These are phyloP conservation scores for Muscicapa comitata DNA, from an alignment of 2,797 vertebrate genomes.

Conservation along the genomic window DNA sequence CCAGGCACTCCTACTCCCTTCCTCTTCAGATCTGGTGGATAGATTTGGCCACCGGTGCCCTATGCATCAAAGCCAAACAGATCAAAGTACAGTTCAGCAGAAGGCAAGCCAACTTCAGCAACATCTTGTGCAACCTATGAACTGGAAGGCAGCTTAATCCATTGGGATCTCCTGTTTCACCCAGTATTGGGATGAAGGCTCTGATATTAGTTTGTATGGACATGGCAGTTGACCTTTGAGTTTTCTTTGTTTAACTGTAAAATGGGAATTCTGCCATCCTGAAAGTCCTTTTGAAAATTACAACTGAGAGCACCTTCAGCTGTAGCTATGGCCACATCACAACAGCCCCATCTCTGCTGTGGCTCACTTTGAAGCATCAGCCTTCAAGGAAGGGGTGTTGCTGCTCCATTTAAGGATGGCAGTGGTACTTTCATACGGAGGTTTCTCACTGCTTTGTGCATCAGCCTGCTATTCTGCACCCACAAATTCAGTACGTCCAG, in stretches of 20 bases:
- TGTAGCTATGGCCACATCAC: background rate
- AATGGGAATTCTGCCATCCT: background rate
- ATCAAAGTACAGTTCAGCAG: background rate
- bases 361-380: background rate
- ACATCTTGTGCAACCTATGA: background rate
- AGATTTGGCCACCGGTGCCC: background rate
- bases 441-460: background rate
- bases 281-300: background rate
- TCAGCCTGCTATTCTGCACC: background rate
- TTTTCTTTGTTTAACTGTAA: background rate
- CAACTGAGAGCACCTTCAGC: background rate
- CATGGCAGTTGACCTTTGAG: rapidly evolving
- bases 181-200: background rate
- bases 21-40: background rate
- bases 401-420: background rate
- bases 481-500: background rate
- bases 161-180: background rate
- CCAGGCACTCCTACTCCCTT: background rate
- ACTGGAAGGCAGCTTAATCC: background rate
- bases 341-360: rapidly evolving
- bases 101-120: background rate
- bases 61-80: background rate
- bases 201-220: background rate
- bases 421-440: background rate
- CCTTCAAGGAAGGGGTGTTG: background rate